Evolutionary conservation across 2,888 invertebrate genomes (phyloP).

Genomic region (Tinea trinotella): DNA sequence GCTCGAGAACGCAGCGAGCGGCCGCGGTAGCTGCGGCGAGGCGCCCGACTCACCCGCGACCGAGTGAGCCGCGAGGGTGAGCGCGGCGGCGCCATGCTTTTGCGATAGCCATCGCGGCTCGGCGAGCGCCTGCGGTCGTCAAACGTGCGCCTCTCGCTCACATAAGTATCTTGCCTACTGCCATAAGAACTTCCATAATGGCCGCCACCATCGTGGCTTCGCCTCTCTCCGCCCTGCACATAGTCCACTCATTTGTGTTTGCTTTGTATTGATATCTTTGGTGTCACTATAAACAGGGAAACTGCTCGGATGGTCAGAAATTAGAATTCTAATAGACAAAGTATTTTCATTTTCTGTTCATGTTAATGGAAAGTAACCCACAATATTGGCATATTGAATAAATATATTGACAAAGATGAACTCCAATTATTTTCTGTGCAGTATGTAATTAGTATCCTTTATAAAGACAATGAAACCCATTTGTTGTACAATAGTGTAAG

Average conservation of each 20-base stretch:
- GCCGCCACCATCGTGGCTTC: conserved; percentile 70
- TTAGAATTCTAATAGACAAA: background rate
- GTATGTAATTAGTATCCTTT: background rate
- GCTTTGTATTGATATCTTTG: background rate
- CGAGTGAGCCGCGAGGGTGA: conserved; percentile 53
- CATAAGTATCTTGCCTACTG: conserved; percentile 71
- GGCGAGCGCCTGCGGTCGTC: conserved; percentile 71
- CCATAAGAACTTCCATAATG: conserved; percentile 69
- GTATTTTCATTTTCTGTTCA: background rate
- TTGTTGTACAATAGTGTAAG: background rate
- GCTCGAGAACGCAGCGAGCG: conserved; percentile 69
- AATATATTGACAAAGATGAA: background rate
- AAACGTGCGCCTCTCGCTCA: conserved; percentile 61
- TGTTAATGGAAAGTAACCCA: background rate
- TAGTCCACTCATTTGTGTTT: conserved; percentile 52
- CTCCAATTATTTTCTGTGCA: background rate
- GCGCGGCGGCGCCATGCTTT: conserved; percentile 65
- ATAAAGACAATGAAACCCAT: background rate
- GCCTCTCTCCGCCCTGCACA: conserved; percentile 72
- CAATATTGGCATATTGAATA: background rate
- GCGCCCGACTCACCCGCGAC: conserved; percentile 54
- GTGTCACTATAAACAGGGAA: background rate
- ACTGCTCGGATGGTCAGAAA: background rate
- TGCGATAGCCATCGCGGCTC: conserved; percentile 58
- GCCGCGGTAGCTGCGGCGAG: conserved; percentile 68